phyloP scores from a whole-genome alignment of 1,140 invertebrate genomes.

The Drosophila mayri region DNA sequence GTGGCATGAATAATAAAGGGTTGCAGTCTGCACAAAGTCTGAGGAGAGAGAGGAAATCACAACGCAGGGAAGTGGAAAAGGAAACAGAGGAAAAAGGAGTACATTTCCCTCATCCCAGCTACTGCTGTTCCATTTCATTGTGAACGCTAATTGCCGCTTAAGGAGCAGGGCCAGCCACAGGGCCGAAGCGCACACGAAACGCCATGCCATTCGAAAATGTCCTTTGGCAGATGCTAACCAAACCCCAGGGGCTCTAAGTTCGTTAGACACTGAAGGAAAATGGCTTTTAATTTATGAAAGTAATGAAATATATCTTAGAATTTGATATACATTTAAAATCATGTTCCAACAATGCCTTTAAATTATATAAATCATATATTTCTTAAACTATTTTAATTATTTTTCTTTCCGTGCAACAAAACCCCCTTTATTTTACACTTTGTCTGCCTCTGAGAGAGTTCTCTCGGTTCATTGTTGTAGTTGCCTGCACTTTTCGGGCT shows the following conservation, averaged over 20 bases:
- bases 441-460: conserved; percentile 35
- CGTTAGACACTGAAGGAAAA: neutral
- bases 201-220: conserved; percentile 50
- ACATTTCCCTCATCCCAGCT: neutral
- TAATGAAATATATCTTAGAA: neutral
- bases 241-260: conserved; percentile 1
- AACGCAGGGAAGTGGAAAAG: conserved; percentile 8
- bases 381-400: neutral
- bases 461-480: conserved; percentile 17
- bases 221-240: conserved; percentile 43
- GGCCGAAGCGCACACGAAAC: conserved; percentile 25
- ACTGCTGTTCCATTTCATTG: conserved; percentile 47
- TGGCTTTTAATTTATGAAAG: neutral
- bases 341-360: too few relatives aligned
- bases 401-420: neutral
- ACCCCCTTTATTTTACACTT: conserved; percentile 7
- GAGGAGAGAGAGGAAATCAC: neutral
- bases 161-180: conserved; percentile 50
- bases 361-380: neutral
- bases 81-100: neutral
- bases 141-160: conserved; percentile 77
- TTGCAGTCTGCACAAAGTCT: conserved; percentile 10
- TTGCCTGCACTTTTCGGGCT: conserved; percentile 62
- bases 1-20: conserved; percentile 78
- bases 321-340: neutral